Evolutionary conservation across 2,113 vertebrate genomes (phyloP).

Genomic region (Marmota monax): DNA sequence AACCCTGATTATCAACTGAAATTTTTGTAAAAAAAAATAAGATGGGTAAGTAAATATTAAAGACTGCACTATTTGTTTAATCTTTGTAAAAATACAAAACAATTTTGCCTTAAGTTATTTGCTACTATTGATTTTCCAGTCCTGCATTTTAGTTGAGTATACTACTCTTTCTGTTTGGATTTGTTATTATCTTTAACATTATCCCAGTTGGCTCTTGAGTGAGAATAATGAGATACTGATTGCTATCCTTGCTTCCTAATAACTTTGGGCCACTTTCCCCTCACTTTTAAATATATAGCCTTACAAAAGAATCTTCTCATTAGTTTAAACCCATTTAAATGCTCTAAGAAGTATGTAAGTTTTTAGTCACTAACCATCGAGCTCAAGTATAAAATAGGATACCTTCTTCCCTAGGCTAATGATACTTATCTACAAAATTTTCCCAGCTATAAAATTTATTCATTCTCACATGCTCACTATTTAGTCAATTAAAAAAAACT

Average conservation of each 20-base stretch:
- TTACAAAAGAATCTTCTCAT: neutral
- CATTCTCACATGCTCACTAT: neutral
- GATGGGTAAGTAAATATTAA: neutral
- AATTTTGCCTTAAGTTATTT: neutral
- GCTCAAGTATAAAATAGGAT: neutral
- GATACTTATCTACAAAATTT: neutral
- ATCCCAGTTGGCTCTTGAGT: neutral
- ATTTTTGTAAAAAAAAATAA: neutral
- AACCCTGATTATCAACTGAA: neutral
- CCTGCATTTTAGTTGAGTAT: neutral
- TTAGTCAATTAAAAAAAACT: neutral
- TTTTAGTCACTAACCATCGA: neutral
- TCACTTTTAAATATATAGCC: neutral
- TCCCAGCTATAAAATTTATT: neutral
- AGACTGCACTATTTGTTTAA: neutral
- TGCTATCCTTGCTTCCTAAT: neutral
- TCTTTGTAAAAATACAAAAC: neutral
- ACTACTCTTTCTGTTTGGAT: neutral
- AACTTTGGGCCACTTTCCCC: neutral
- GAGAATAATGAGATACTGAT: neutral
- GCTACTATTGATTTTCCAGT: neutral
- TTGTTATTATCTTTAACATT: neutral
- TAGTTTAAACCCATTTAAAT: slow-evolving; percentile 27
- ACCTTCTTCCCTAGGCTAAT: neutral
- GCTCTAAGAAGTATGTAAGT: neutral